Percentiles rank a stretch among this genome's conserved stretches.
Evolutionary conservation across 2,797 vertebrate species (phyloP).

Genomic region (Sciaenops ocellatus): DNA sequence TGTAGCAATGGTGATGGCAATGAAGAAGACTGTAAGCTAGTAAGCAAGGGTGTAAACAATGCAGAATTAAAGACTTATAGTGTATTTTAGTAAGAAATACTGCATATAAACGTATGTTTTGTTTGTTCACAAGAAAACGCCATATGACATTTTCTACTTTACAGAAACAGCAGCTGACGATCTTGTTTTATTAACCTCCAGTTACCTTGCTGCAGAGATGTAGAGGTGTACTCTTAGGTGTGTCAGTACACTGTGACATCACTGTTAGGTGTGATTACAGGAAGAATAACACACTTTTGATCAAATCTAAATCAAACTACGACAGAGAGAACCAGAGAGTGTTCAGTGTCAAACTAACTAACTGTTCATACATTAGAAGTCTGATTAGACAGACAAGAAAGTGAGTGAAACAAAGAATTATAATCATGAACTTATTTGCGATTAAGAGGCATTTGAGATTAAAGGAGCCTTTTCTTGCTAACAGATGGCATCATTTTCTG

Average conservation of each 20-base stretch:
- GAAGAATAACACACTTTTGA: neutral
- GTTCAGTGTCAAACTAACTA: no score
- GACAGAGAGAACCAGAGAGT: neutral
- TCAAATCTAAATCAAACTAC: neutral
- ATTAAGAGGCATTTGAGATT: slow-evolving; percentile 5
- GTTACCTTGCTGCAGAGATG: neutral
- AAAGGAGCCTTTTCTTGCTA: slow-evolving; percentile 23
- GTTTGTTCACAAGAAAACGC: no score
- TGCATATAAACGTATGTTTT: no score
- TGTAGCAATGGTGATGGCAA: neutral
- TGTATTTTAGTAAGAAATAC: no score
- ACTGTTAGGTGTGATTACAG: neutral
- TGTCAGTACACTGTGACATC: neutral
- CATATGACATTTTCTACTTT: no score
- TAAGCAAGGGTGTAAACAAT: neutral
- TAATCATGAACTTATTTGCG: neutral
- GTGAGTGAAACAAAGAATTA: neutral
- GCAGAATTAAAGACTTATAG: neutral
- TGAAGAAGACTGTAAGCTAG: neutral
- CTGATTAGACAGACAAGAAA: slow-evolving; percentile 27
- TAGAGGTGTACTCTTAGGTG: neutral
- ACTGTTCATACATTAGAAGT: neutral
- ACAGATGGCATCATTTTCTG: slow-evolving; percentile 34
- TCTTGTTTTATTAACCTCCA: neutral
- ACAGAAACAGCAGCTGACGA: neutral